These are phyloP conservation scores for Dasypolia templi DNA, from an alignment of 2,888 invertebrate species.

Conservation along the genomic window DNA sequence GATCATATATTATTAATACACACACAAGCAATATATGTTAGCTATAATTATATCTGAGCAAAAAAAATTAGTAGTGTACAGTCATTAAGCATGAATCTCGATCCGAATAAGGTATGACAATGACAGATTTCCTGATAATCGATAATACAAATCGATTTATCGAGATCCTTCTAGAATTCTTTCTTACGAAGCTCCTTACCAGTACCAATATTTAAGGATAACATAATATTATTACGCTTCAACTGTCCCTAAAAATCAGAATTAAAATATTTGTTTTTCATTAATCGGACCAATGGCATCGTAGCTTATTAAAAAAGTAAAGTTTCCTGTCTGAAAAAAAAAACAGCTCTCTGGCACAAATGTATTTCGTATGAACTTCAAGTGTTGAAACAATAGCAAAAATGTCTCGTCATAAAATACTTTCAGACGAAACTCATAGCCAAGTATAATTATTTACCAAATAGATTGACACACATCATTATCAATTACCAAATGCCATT, in stretches of 20 bases:
- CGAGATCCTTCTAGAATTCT: constrained; percentile 1
- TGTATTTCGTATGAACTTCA: constrained; percentile 23
- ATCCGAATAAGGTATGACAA: not conserved
- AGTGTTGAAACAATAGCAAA: constrained; percentile 31
- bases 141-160: not conserved
- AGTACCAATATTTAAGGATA: not conserved
- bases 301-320: not conserved
- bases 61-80: not conserved
- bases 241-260: not conserved
- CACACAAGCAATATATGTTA: constrained; percentile 8
- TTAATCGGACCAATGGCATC: not conserved
- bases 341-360: constrained; percentile 14
- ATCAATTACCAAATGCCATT: constrained; percentile 55
- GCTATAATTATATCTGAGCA: not conserved
- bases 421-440: constrained; percentile 43
- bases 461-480: constrained; percentile 50
- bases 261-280: not conserved
- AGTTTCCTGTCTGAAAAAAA: not conserved
- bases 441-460: constrained; percentile 55
- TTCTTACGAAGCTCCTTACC: not conserved
- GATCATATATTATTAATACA: constrained; percentile 20
- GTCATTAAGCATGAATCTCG: not conserved
- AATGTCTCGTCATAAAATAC: constrained; percentile 45
- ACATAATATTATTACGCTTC: not conserved
- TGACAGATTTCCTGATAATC: not conserved